Base-by-base conservation (phyloP, 1,140 invertebrate genomes). In the Drosophila melanica region DNA sequence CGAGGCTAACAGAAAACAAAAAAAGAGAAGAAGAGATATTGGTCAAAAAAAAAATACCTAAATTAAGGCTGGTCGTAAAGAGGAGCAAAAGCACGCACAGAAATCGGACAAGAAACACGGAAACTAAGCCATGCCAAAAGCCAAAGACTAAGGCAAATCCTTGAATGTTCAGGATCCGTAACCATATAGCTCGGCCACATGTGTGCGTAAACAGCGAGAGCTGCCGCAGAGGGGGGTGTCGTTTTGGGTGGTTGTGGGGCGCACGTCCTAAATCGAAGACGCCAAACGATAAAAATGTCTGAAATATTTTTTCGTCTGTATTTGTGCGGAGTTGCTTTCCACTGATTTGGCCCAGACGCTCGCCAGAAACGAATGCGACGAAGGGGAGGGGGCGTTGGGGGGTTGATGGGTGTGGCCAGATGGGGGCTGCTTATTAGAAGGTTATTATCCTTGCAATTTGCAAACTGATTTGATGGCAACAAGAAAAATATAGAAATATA, bases 231-330 rank as follows among this genome's bases (percentile, higher is more conserved):
- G 4, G 33, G 30, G 4, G 33, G 30, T 35, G 30, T 12, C 3
- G 6, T 41, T 55, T 18, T 9, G 27, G 44, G 16, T n/a, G 33
- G 20, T 4, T 30, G 30, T 18, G 44, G 37, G 53, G 84, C 72
- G 65, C 75, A 78, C 77, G 77, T 78, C 54, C 63, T 78, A 89
- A 90, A 91, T 91, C 90, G 90, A 91, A 91, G 82, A 89, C 80
- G 79, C 72, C 79, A 77, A 91, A 77, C 82, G 86, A 91, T 91
- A 91, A 91, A 91, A 91, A 91, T 91, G 86, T 89, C 90, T 91
- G 78, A 87, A 89, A 90, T 90, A 90, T 76, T 82, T 76, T 82
- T 80, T 48, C 69, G 60, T 37, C 14, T 65, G 35, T 45, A 8
- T 59, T 48, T 53, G 69, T 73, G 66, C 54, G 20, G 68, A 82